A percentile compares a stretch with the other conserved stretches of the same genome.
These are phyloP conservation scores for Phylloscopus whistleri DNA, from an alignment of 2,113 vertebrate species.

Conservation along the genomic window DNA sequence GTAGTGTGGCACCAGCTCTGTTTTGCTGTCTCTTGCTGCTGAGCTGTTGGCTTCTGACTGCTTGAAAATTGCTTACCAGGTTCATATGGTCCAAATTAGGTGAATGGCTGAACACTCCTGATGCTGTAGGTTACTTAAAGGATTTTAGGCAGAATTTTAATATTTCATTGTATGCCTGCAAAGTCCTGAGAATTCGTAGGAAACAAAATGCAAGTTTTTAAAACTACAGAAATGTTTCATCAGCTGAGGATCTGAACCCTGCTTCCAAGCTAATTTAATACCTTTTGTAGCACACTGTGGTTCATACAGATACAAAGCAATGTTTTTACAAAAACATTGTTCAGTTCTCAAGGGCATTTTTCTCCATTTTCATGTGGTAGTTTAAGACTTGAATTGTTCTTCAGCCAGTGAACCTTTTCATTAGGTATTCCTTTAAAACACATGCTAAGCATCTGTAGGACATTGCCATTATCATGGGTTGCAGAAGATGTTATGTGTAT, in stretches of 20 bases:
- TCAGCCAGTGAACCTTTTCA: neutral
- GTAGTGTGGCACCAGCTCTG: neutral
- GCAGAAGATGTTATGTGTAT: neutral
- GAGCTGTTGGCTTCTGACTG: neutral
- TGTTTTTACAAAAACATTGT: neutral
- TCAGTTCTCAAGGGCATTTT: neutral
- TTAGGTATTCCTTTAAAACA: neutral
- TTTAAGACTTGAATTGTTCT: neutral
- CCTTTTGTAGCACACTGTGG: neutral
- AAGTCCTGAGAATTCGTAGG: neutral
- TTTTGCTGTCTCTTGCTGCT: neutral
- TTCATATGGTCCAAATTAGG: constrained; percentile 1
- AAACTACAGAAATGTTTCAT: neutral
- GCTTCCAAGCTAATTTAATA: neutral
- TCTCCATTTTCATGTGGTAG: neutral
- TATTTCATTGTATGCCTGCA: neutral
- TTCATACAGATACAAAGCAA: neutral
- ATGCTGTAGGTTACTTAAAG: neutral
- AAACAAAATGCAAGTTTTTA: neutral
- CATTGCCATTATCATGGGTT: neutral
- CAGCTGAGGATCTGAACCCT: neutral
- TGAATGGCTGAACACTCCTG: fast-evolving
- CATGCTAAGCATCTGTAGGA: neutral
- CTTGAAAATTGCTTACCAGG: neutral
- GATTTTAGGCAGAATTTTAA: neutral